Base-by-base conservation (phyloP, 2,113 vertebrate species). In the Hippocampus comes region DNA sequence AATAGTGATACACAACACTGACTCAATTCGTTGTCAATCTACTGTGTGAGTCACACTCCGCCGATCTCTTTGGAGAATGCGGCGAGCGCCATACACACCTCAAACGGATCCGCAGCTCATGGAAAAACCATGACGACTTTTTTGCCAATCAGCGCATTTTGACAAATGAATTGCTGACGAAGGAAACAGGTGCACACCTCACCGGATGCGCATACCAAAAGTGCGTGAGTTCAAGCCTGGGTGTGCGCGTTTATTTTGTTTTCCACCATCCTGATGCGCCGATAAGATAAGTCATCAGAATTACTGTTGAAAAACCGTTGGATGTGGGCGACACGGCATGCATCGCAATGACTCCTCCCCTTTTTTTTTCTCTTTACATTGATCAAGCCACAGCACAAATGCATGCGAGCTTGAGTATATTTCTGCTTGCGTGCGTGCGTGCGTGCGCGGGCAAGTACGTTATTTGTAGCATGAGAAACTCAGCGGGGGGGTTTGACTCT, bases 381-480 rank as follows among this genome's bases (percentile, higher is more conserved):
- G 15, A 23, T 72, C 41, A n/a, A 59, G 6, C 18, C 38, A 30
- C 71, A 9, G 25, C 67, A 65, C 27, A 63, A 27, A 57, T 9
- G 72, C 10, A 53, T 71, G 51, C 23, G 53, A 43, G 46, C 64
- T 75, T 25, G 60, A 34, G 51, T 64, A 10, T 61, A 68, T 66
- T 21, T 72, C 2, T 14, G 48, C 51, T 43, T 14, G 43, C 43
- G 43, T 46, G 48, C 5, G 42, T 12, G 15, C 17, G 14, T 48
- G 49, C 0, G 20, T 7, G 2, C 21, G 51, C 4, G 51, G 9
- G 20, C 8, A 63, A n/a, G 25, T 57, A 56, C 82, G 74, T 38
- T 66, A 79, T 78, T 70, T 83, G 21, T 72, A 80, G 81, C 82
- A 77, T 90, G 88, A 90, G 86, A 87, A 87, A 87, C 82, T 0